A percentile compares a stretch with the other conserved stretches of the same genome.
phyloP scores from a whole-genome alignment of 30 jellyfish, hydroid and myxozoan species.

The Euphysa ruthae region DNA sequence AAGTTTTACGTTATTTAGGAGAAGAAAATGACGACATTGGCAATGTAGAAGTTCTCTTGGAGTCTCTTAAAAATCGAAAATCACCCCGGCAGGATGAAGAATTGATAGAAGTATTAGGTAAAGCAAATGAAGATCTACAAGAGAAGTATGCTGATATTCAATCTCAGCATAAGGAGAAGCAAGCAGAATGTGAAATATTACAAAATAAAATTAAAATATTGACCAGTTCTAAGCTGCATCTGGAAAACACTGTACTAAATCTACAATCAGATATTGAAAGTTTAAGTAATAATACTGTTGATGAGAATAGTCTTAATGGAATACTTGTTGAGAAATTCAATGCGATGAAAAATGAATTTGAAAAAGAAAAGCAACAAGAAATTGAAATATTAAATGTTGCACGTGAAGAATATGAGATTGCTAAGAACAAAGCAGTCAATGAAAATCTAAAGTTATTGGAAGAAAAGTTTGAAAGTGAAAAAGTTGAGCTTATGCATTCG shows the following conservation, averaged over 20 bases:
- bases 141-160: slow-evolving; percentile 21
- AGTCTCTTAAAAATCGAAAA: neutral
- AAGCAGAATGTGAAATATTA: slow-evolving; percentile 15
- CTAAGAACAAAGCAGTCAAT: slow-evolving; percentile 17
- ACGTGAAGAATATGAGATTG: slow-evolving; percentile 24
- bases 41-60: slow-evolving; percentile 5
- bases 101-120: slow-evolving; percentile 1
- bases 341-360: neutral
- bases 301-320: neutral
- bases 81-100: neutral
- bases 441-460: slow-evolving; percentile 12
- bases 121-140: slow-evolving; percentile 15
- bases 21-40: slow-evolving; percentile 38
- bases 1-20: slow-evolving; percentile 38
- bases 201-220: slow-evolving; percentile 24
- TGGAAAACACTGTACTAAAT: neutral
- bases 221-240: no score
- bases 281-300: no score
- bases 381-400: slow-evolving; percentile 2
- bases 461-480: slow-evolving; percentile 10
- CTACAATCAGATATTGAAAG: slow-evolving; percentile 2
- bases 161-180: neutral
- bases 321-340: neutral
- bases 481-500: neutral
- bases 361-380: slow-evolving; percentile 9